Evolutionary conservation across 2,113 vertebrate genomes (phyloP).

Genomic region (Zosterops borbonicus): DNA sequence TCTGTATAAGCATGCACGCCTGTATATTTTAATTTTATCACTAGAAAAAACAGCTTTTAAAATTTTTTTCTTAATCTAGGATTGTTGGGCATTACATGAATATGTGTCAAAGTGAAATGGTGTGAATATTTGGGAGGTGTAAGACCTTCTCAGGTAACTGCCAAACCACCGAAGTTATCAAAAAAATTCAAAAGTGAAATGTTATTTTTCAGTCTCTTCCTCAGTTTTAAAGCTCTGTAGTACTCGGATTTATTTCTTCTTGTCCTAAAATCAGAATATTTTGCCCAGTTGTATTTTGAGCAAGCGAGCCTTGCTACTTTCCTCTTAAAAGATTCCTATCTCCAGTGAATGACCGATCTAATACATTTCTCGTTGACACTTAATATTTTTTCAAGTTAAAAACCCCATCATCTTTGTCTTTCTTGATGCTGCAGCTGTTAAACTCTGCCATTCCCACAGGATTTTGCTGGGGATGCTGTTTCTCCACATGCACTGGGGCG

Average conservation of each 20-base stretch:
- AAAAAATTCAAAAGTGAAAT: background rate
- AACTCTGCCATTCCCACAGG: background rate
- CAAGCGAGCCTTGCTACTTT: background rate
- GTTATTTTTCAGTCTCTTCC: background rate
- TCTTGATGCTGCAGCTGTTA: background rate
- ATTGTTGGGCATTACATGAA: background rate
- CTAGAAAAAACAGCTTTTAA: accelerated
- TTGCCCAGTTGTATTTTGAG: background rate
- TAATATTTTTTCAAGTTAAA: background rate
- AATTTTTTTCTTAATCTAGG: background rate
- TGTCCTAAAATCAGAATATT: background rate
- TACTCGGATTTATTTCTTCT: background rate
- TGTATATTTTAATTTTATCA: background rate
- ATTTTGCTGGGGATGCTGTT: background rate
- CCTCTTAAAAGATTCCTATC: background rate
- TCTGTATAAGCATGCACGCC: background rate
- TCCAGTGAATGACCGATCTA: background rate
- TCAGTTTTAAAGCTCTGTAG: background rate
- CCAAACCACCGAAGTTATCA: background rate
- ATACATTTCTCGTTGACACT: background rate
- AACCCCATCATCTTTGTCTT: background rate
- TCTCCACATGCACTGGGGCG: accelerated
- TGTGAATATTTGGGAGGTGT: background rate
- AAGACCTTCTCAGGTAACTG: background rate
- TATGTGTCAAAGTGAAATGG: accelerated